These are phyloP conservation scores for Tadarida brasiliensis DNA, from an alignment of 2,797 vertebrate species.

Conservation along the genomic window DNA sequence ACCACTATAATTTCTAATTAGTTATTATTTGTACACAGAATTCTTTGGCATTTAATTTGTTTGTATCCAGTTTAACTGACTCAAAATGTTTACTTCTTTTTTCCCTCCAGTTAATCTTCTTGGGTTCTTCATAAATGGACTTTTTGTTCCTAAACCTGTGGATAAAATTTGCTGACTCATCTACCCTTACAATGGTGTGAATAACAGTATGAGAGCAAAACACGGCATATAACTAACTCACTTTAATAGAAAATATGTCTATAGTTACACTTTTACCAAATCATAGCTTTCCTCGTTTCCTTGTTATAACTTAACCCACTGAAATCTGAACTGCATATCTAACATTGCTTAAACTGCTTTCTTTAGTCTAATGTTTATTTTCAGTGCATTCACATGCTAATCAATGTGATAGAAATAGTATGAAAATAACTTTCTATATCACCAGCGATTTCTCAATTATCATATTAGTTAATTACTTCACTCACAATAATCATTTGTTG, in stretches of 20 bases:
- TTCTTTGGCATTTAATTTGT: neutral
- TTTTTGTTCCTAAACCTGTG: neutral
- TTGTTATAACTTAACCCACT: neutral
- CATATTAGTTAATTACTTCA: slow-evolving; percentile 16
- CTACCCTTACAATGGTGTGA: neutral
- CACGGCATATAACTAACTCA: neutral
- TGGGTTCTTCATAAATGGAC: neutral
- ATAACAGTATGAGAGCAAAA: neutral
- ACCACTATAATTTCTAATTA: neutral
- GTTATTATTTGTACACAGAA: neutral
- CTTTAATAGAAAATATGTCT: neutral
- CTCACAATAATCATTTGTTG: slow-evolving; percentile 24
- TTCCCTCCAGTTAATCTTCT: neutral
- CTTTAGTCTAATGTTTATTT: slow-evolving; percentile 50
- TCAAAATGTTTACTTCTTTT: neutral
- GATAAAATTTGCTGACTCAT: neutral
- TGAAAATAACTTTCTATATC: slow-evolving; percentile 11
- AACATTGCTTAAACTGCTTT: neutral
- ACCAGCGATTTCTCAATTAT: neutral
- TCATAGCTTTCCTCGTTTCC: neutral
- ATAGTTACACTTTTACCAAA: slow-evolving; percentile 21
- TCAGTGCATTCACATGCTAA: neutral
- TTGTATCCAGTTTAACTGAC: neutral
- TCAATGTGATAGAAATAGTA: neutral
- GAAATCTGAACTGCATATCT: neutral